Conservation (phyloP, 2,888 invertebrate genomes). For the Apamea epomidion region DNA sequence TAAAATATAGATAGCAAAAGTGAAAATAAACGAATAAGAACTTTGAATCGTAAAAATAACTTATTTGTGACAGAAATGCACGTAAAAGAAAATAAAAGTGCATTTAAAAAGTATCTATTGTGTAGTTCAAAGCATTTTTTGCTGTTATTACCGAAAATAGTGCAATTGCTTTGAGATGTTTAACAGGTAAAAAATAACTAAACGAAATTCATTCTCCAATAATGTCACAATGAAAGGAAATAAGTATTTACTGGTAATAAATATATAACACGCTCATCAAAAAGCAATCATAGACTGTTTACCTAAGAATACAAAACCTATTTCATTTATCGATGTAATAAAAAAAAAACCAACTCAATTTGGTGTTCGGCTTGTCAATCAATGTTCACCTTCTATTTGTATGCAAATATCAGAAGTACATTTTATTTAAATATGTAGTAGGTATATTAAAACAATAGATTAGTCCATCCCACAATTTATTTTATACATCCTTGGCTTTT, state of each 20-base stretch:
- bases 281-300: conserved; percentile 29
- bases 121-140: conserved; percentile 17
- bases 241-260: not conserved
- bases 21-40: not conserved
- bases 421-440: conserved; percentile 12
- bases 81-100: conserved; percentile 12
- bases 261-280: conserved; percentile 33
- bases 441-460: conserved; percentile 32
- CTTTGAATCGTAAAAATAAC: not conserved
- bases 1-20: conserved; percentile 1
- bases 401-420: conserved; percentile 3
- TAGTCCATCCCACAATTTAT: conserved; percentile 9
- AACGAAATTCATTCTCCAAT: conserved; percentile 8
- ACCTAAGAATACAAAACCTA: conserved; percentile 7
- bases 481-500: conserved; percentile 28
- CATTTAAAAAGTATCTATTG: conserved; percentile 27
- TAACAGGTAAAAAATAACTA: conserved; percentile 11
- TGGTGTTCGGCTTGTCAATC: conserved; percentile 21
- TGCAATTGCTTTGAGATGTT: conserved; percentile 14
- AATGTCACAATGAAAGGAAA: conserved; percentile 21
- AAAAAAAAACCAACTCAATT: not conserved
- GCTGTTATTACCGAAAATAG: conserved; percentile 28
- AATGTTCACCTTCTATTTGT: conserved; percentile 13
- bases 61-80: conserved; percentile 8
- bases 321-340: conserved; percentile 8